Conservation (phyloP, 2,888 invertebrate genomes). For the Cheilosia scutellata region DNA sequence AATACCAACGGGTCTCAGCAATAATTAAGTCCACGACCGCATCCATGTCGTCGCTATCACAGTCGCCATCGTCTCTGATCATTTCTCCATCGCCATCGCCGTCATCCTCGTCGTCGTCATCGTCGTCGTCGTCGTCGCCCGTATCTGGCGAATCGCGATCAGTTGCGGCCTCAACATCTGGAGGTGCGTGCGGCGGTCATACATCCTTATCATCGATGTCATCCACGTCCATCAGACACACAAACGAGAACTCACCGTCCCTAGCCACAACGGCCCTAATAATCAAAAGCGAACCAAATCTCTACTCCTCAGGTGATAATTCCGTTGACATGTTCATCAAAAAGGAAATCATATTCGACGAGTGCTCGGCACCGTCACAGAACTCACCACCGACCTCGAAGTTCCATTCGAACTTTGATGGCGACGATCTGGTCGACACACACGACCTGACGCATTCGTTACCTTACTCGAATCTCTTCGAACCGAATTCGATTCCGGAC, state of each 20-base stretch:
- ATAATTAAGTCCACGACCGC: slow-evolving; percentile 68
- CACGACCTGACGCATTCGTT: slow-evolving; percentile 82
- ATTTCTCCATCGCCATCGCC: slow-evolving; percentile 75
- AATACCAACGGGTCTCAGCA: slow-evolving; percentile 75
- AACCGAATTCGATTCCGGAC: slow-evolving; percentile 83
- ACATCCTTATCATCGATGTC: slow-evolving; percentile 60
- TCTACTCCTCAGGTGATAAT: slow-evolving; percentile 83
- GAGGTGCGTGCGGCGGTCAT: slow-evolving; percentile 31
- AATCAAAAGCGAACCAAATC: slow-evolving; percentile 83
- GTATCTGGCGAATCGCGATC: slow-evolving; percentile 70
- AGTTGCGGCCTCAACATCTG: slow-evolving; percentile 60
- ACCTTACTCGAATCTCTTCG: slow-evolving; percentile 83
- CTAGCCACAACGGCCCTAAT: slow-evolving; percentile 82
- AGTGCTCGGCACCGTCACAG: slow-evolving; percentile 82
- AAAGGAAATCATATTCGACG: slow-evolving; percentile 83
- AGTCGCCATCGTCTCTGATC: slow-evolving; percentile 62
- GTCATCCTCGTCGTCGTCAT: slow-evolving; percentile 77
- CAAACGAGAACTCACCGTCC: slow-evolving; percentile 81
- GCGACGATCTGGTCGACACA: slow-evolving; percentile 83
- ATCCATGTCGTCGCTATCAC: slow-evolving; percentile 75
- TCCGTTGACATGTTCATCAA: slow-evolving; percentile 84
- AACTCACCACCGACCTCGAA: slow-evolving; percentile 83
- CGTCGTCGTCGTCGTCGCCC: slow-evolving; percentile 70
- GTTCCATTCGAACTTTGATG: slow-evolving; percentile 83
- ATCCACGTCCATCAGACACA: slow-evolving; percentile 66